phyloP scores from a whole-genome alignment of 1,140 invertebrate genomes.

The Drosophila pseudoananassae region DNA sequence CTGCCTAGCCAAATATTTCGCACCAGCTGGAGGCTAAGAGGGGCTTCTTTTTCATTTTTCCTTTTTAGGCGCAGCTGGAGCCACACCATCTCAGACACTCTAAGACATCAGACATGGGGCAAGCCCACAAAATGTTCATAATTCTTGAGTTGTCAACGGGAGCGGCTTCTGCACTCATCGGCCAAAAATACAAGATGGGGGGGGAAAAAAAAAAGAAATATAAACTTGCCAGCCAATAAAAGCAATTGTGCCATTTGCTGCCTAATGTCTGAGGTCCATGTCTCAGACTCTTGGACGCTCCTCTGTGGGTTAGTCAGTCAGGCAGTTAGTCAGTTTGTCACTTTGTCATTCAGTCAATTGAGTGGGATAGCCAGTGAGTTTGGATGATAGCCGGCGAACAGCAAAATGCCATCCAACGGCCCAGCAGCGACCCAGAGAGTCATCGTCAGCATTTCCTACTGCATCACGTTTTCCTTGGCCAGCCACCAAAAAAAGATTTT shows the following conservation, averaged over 20 bases:
- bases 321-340: constrained; percentile 15
- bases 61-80: constrained; percentile 38
- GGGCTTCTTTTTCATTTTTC: not conserved
- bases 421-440: constrained; percentile 22
- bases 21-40: constrained; percentile 48
- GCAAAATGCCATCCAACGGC: constrained; percentile 33
- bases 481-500: constrained; percentile 67
- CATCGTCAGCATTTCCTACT: constrained; percentile 76
- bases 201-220: not conserved
- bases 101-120: constrained; percentile 24
- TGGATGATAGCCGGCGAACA: not conserved
- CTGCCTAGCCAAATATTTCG: constrained; percentile 62
- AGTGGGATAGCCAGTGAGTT: constrained; percentile 34
- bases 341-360: constrained; percentile 38
- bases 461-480: constrained; percentile 76
- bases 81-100: constrained; percentile 15
- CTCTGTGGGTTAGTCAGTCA: constrained; percentile 25
- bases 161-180: constrained; percentile 65
- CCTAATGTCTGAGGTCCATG: constrained; percentile 75
- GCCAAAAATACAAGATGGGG: constrained; percentile 1
- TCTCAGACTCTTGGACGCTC: constrained; percentile 60
- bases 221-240: constrained; percentile 69
- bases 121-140: constrained; percentile 80
- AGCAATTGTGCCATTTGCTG: constrained; percentile 77
- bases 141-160: constrained; percentile 80